Evolutionary conservation across 2,113 vertebrate genomes (phyloP).

Genomic region (Nycticryphes semicollaris): DNA sequence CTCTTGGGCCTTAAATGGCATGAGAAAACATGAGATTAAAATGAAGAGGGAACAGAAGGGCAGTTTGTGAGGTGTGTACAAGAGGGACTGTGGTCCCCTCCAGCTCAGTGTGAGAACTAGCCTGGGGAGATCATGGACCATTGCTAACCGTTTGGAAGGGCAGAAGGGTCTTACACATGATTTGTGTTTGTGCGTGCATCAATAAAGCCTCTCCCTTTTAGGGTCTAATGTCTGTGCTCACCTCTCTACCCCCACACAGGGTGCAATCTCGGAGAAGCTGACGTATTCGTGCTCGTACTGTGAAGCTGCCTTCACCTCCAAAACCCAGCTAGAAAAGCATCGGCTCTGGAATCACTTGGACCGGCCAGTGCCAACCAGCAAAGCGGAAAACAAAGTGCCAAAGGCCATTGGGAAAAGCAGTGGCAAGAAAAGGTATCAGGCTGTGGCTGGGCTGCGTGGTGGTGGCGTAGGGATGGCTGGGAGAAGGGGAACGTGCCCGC

Average conservation of each 20-base stretch:
- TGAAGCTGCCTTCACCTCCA: slow-evolving; percentile 92
- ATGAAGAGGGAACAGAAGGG: not conserved
- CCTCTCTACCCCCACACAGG: slow-evolving; percentile 68
- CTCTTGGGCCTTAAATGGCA: not conserved
- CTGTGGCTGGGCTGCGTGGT: not conserved
- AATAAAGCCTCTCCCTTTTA: not conserved
- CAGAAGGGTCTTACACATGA: not conserved
- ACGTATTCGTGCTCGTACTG: slow-evolving; percentile 90
- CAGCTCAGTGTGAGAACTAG: not conserved
- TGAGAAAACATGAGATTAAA: not conserved
- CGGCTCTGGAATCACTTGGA: slow-evolving; percentile 94
- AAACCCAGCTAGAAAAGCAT: slow-evolving; percentile 95
- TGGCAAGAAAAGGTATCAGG: slow-evolving; percentile 88
- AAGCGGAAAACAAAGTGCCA: slow-evolving; percentile 77
- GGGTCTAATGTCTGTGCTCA: not conserved
- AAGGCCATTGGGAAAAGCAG: slow-evolving; percentile 80
- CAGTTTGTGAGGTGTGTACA: rapidly evolving
- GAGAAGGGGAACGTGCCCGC: not conserved
- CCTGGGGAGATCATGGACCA: rapidly evolving
- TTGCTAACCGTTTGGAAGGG: not conserved
- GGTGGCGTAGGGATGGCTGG: not conserved
- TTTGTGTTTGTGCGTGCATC: not conserved
- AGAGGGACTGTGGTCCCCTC: not conserved
- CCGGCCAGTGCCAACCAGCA: slow-evolving; percentile 68
- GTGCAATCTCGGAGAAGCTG: slow-evolving; percentile 84